Conservation (phyloP, 2,797 vertebrate genomes). For the Lepilemur ruficaudatus region DNA sequence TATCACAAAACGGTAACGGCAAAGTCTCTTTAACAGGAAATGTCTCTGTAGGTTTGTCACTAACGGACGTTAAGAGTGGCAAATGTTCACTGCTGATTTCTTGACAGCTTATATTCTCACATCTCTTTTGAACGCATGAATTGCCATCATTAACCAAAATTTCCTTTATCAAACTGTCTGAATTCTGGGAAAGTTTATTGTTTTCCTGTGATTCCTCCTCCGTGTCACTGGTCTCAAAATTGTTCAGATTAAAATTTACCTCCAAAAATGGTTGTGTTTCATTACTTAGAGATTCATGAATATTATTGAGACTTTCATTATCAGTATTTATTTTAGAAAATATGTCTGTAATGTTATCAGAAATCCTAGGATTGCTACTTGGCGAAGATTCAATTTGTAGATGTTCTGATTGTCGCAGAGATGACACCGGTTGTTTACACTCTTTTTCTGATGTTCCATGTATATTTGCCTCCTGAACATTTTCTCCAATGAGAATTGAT, state of each 20-base stretch:
- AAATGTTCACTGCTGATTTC: background rate
- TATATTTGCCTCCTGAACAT: background rate
- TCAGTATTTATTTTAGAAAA: background rate
- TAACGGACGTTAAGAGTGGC: fast-evolving
- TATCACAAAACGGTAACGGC: conserved; percentile 45
- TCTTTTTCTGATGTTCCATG: background rate
- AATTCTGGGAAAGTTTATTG: background rate
- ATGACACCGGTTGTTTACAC: background rate
- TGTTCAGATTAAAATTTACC: conserved; percentile 83
- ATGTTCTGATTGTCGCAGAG: background rate
- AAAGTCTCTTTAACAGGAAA: background rate
- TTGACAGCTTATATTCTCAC: background rate
- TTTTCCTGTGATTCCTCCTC: conserved; percentile 68
- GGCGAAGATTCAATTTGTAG: background rate
- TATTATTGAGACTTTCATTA: background rate
- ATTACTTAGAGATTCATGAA: background rate
- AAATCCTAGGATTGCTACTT: background rate
- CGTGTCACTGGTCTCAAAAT: conserved; percentile 82
- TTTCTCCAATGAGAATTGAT: background rate
- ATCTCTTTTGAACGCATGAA: background rate
- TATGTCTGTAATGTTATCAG: fast-evolving
- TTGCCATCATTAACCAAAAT: background rate
- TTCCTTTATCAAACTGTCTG: background rate
- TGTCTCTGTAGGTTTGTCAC: background rate
- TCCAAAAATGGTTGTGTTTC: conserved; percentile 69